Evolutionary conservation across 2,113 vertebrate genomes (phyloP), one percentile per base, ranked within the genome.

Genomic region (Archilochus colubris): DNA sequence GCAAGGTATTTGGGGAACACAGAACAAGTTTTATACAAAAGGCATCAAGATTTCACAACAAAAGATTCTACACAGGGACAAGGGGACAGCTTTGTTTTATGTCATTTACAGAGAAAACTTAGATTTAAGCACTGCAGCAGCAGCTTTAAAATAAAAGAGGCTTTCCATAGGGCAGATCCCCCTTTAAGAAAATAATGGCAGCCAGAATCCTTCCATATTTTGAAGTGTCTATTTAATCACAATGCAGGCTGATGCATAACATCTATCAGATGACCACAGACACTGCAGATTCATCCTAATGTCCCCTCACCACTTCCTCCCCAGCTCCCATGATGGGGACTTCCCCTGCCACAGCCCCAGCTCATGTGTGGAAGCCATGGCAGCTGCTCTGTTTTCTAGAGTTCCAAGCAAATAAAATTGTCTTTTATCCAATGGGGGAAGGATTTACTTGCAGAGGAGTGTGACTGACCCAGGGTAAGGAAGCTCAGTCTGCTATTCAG

Each of bases 291-390:
- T 33, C 31, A 36, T 8, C 14, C 18, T 15, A 73, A 31, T 1
- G 8, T 6, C 62, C 55, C 3, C 31, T 14, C 2, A 67, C 55
- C 46, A 3, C 55, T 33, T 54, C 73, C 73, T 40, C 69, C 0
- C 0, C 54, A n/a, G 4, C 20, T 28, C 50, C 4, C 50, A 23
- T 23, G 5, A 8, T 6, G 5, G 11, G 0, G 1, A 51, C 50
- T 64, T 11, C 27, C 74, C 33, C 0, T 2, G 11, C 43, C 14
- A 1, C 74, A 76, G 10, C 40, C 43, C 51, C 61, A 38, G 3
- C 43, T 54, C 10, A 1, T 9, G 33, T 2, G 0, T 5, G 9
- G 46, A 55, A 68, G 22, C 53, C 28, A 5, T 1, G 54, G 38
- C 23, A 51, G 59, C 53, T 87, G 7, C 82, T 75, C 48, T 53